Evolutionary conservation across 2,113 vertebrate species (phyloP).

Genomic region (Ochotona princeps): DNA sequence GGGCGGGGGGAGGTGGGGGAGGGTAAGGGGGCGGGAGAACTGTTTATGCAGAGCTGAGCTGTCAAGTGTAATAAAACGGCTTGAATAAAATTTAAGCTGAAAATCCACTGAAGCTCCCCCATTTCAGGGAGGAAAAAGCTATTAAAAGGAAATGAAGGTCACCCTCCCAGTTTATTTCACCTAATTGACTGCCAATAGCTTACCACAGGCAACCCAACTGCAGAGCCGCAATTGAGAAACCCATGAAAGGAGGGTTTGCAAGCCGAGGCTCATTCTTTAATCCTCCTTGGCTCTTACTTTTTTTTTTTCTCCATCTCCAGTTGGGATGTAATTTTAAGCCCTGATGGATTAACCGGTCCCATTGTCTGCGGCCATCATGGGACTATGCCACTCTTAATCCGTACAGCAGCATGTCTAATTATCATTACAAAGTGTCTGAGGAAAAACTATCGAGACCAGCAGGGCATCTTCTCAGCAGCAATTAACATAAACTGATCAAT

Average conservation of each 20-base stretch:
- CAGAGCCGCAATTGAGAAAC: constrained; percentile 91
- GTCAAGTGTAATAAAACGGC: constrained; percentile 92
- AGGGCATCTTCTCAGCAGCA: constrained; percentile 94
- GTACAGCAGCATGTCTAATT: constrained; percentile 93
- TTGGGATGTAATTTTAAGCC: constrained; percentile 92
- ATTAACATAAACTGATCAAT: constrained; percentile 96
- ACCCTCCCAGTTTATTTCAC: constrained; percentile 98
- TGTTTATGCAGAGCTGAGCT: constrained; percentile 92
- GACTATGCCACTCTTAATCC: constrained; percentile 91
- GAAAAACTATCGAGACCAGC: constrained; percentile 91
- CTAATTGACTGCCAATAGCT: constrained; percentile 97
- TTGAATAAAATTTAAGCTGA: constrained; percentile 93
- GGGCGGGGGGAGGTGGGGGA: constrained; percentile 25
- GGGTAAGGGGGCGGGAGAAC: constrained; percentile 73
- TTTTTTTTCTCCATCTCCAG: constrained; percentile 87
- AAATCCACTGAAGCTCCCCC: constrained; percentile 93
- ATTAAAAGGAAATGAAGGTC: constrained; percentile 97
- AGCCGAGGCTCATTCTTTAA: constrained; percentile 91
- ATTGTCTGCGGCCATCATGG: constrained; percentile 89
- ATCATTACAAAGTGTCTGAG: constrained; percentile 94
- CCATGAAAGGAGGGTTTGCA: constrained; percentile 91
- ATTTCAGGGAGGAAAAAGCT: constrained; percentile 92
- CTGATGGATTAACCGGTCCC: constrained; percentile 94
- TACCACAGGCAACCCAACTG: constrained; percentile 88
- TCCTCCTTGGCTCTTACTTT: constrained; percentile 85